phyloP scores from a whole-genome alignment of 2,113 vertebrate genomes.

The Epinephelus lanceolatus region DNA sequence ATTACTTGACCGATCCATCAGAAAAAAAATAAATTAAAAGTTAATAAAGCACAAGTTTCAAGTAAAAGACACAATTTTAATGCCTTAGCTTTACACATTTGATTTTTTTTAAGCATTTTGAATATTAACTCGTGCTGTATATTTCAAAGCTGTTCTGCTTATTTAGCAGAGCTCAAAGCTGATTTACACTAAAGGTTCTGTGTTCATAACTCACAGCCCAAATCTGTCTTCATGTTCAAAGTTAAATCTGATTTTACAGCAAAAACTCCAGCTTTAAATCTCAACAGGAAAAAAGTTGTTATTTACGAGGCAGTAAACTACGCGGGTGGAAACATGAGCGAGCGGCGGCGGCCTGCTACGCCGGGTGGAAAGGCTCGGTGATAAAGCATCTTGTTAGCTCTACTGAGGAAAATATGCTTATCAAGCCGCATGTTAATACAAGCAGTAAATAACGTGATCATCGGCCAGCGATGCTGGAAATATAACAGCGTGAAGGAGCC shows the following conservation, averaged over 20 bases:
- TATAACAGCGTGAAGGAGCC: conserved; percentile 71
- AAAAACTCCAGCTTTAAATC: conserved; percentile 77
- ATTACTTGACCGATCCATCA: too few relatives aligned
- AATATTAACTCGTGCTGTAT: conserved; percentile 3
- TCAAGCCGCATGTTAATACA: conserved; percentile 81
- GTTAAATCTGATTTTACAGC: conserved; percentile 76
- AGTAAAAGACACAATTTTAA: not conserved
- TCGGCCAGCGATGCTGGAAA: conserved; percentile 66
- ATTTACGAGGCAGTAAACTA: conserved; percentile 82
- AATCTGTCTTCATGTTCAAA: conserved; percentile 60
- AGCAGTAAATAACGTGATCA: conserved; percentile 79
- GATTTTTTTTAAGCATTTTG: not conserved
- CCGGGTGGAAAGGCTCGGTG: conserved; percentile 55
- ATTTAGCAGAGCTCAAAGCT: conserved; percentile 46
- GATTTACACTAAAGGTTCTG: conserved; percentile 55
- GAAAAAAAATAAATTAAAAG: not conserved
- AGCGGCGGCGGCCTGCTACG: conserved; percentile 24
- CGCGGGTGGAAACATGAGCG: conserved; percentile 57
- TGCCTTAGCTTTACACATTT: not conserved
- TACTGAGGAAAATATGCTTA: conserved; percentile 85
- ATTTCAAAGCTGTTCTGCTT: conserved; percentile 48
- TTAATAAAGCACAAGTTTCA: not conserved
- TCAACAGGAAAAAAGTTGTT: conserved; percentile 72
- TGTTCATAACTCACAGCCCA: conserved; percentile 54
- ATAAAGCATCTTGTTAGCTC: conserved; percentile 85